Percentiles rank a stretch among this genome's conserved stretches.
These are phyloP conservation scores for Forbesichthys papilliferus DNA, from an alignment of 2,113 vertebrate species.

Conservation along the genomic window DNA sequence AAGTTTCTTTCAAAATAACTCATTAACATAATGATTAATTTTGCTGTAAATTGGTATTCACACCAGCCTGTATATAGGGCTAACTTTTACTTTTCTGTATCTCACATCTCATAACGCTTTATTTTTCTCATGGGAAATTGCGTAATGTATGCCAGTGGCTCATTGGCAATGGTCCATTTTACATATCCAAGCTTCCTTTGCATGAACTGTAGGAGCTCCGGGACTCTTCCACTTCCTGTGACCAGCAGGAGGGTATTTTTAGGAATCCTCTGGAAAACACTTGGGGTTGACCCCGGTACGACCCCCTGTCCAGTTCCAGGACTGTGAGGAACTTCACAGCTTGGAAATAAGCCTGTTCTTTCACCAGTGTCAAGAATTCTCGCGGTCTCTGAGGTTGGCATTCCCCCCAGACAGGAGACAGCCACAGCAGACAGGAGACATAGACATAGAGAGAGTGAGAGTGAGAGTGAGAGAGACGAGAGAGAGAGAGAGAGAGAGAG, in stretches of 20 bases:
- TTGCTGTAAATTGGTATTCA: conserved; percentile 26
- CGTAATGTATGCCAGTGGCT: conserved; percentile 15
- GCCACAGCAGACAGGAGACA: conserved; percentile 11
- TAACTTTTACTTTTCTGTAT: conserved; percentile 18
- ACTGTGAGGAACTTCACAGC: conserved; percentile 77
- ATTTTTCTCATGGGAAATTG: conserved; percentile 43
- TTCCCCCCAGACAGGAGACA: conserved; percentile 25
- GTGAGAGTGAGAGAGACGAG: too few relatives aligned
- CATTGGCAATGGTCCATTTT: conserved; percentile 46
- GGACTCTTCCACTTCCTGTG: conserved; percentile 60
- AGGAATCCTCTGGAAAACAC: conserved; percentile 64
- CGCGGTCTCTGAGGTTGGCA: conserved; percentile 48
- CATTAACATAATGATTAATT: conserved; percentile 38
- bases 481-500: too few relatives aligned
- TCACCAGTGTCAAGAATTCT: conserved; percentile 66
- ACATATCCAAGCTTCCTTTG: conserved; percentile 47
- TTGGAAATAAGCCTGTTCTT: conserved; percentile 71
- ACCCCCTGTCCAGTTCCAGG: conserved; percentile 69
- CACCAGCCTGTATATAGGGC: conserved; percentile 15
- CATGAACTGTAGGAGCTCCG: conserved; percentile 37
- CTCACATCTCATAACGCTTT: conserved; percentile 26
- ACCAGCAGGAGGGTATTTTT: conserved; percentile 64
- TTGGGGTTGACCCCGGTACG: conserved; percentile 63
- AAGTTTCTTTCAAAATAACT: conserved; percentile 59
- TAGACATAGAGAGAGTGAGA: conserved; percentile 7